Conservation (phyloP, 92 coral and sea anemone species). For the Isaurus tuberculatus region DNA sequence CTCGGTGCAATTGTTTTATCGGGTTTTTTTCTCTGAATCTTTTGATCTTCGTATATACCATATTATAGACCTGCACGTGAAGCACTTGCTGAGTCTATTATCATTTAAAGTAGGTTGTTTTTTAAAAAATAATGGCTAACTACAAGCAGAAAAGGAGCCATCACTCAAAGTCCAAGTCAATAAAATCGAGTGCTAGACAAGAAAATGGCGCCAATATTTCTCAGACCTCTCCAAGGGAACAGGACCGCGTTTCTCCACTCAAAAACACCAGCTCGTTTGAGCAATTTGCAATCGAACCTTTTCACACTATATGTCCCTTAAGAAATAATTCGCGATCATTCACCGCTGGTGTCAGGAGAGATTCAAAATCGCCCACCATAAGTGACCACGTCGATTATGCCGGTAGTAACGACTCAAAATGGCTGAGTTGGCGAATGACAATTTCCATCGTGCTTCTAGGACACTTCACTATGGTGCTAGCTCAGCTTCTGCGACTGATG, state of each 20-base stretch:
- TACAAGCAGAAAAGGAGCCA: slow-evolving; percentile 8
- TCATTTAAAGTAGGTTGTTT: slow-evolving; percentile 8
- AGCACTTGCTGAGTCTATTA: slow-evolving; percentile 3
- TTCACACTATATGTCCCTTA: neutral
- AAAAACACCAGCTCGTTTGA: slow-evolving; percentile 5
- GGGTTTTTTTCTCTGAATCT: slow-evolving; percentile 5
- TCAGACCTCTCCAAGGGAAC: slow-evolving; percentile 1
- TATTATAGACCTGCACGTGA: slow-evolving; percentile 7
- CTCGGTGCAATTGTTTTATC: slow-evolving; percentile 2
- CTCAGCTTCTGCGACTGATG: slow-evolving; percentile 17
- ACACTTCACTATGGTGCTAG: slow-evolving; percentile 4
- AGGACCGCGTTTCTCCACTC: neutral
- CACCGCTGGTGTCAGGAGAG: neutral
- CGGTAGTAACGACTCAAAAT: too few relatives aligned
- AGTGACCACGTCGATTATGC: neutral
- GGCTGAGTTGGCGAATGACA: slow-evolving; percentile 9
- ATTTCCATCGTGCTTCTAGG: slow-evolving; percentile 4
- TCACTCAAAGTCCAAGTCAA: slow-evolving; percentile 7
- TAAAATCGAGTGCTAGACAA: neutral
- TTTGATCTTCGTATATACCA: slow-evolving; percentile 9
- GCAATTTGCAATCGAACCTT: neutral
- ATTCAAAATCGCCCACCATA: slow-evolving; percentile 11
- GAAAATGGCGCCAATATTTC: slow-evolving; percentile 10
- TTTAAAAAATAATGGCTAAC: neutral
- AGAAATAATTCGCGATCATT: neutral